Conservation (phyloP, 2,113 vertebrate species). For the Lagopus leucura region DNA sequence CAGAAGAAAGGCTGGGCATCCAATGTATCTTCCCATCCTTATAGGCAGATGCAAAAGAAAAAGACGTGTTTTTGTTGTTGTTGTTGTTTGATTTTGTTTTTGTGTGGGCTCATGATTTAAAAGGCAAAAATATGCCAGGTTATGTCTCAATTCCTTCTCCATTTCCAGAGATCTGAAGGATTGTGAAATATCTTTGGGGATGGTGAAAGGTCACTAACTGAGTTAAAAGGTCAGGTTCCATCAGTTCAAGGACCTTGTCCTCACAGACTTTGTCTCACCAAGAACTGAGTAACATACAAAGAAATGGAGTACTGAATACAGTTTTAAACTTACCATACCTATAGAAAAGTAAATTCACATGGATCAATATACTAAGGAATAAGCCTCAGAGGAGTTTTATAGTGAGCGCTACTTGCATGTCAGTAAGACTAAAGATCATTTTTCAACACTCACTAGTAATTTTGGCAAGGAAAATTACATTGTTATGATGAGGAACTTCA, state of each 20-base stretch:
- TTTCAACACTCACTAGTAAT: background rate
- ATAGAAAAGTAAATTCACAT: background rate
- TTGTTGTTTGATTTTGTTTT: background rate
- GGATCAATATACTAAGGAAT: background rate
- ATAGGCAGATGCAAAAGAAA: background rate
- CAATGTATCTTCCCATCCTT: background rate
- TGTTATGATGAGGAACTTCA: background rate
- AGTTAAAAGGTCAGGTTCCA: background rate
- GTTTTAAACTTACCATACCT: background rate
- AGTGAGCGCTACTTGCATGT: background rate
- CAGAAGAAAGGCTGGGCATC: background rate
- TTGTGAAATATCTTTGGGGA: background rate
- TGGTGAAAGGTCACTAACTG: background rate
- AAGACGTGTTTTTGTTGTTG: background rate
- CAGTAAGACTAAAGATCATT: background rate
- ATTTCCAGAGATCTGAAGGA: background rate
- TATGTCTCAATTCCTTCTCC: background rate
- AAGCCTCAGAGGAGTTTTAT: background rate
- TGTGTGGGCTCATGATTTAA: background rate
- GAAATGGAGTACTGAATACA: background rate
- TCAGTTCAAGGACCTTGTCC: background rate
- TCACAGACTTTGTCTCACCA: background rate
- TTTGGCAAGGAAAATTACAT: background rate
- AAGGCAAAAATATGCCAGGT: background rate
- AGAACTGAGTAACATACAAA: background rate